Evolutionary conservation across 2,888 invertebrate species (phyloP).

Genomic region (Sarcophaga subvicina): DNA sequence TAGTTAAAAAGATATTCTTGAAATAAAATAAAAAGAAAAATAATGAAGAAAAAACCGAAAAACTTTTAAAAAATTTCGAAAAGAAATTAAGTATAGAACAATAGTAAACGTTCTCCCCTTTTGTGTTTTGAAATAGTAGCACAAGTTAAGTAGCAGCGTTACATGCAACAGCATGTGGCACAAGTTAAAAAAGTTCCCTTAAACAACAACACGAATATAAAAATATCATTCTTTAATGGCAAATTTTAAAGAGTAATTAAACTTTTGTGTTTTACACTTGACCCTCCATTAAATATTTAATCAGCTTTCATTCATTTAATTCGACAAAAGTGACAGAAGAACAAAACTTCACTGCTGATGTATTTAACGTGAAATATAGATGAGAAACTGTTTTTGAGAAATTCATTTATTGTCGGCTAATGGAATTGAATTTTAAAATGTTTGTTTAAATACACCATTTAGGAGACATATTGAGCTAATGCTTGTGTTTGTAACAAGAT

Average conservation of each 20-base stretch:
- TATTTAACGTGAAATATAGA: background rate
- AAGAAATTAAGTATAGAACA: conserved; percentile 41
- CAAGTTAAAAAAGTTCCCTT: background rate
- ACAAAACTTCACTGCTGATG: too few species aligned
- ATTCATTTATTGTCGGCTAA: too few species aligned
- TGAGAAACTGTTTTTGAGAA: too few species aligned
- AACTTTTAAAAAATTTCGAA: background rate
- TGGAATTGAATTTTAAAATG: too few species aligned
- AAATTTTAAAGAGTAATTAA: conserved; percentile 24
- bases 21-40: background rate
- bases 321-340: too few species aligned
- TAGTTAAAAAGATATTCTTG: conserved; percentile 2
- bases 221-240: background rate
- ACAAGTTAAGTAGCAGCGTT: background rate
- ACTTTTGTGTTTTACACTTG: conserved; percentile 18
- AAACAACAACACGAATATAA: background rate
- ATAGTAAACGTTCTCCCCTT: conserved; percentile 1
- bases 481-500: too few species aligned
- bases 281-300: conserved; percentile 6
- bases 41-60: background rate
- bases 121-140: too few species aligned
- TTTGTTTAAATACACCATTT: too few species aligned
- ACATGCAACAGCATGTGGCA: background rate
- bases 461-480: too few species aligned
- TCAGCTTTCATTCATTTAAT: conserved; percentile 1